Base-by-base conservation (phyloP, 2,113 vertebrate genomes). In the Anas platyrhynchos region DNA sequence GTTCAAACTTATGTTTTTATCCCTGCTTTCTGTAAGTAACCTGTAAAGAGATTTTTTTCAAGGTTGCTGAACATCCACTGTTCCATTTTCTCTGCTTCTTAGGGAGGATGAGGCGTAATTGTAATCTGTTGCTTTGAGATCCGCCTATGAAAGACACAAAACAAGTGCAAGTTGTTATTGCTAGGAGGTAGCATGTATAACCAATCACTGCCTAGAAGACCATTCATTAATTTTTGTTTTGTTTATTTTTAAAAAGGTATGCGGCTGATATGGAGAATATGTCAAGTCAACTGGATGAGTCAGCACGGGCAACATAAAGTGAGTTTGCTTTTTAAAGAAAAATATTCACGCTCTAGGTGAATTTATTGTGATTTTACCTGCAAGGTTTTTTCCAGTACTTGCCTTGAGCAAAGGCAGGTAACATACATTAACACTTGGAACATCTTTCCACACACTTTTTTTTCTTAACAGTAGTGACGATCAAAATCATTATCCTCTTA, bases 171-270 rank as follows among this genome's bases (percentile, higher is more conserved):
- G 73, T 6, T 56, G 31, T n/a, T 84, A 56, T 18, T 83, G n/a
- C 44, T 66, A 46, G 44, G 46, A 93, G 41, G 20, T 32, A 62
- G 14, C 4, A 11, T 38, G 3, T 44, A 31, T 66, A 61, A 52
- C 32, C 62, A 63, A 36, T 15, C 44, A 20, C 32, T 17, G 26
- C 18, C 13, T 32, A 58, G 55, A 79, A 59, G n/a, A 16, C 34
- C 0, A 1, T 7, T 62, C 44, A 25, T 62, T 95, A 85, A 95
- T 94, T 92, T 94, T 88, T 76, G 16, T 13, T 95, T 93, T 96
- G 48, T 93, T 93, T 95, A 23, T 93, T 96, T 95, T 85, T 67
- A 5, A 72, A 91, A 94, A 83, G 72, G 68, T 72, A 1, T 87
- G 59, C 34, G 80, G 50, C 83, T 91, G 80, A 16, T 67, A 52